These are phyloP conservation scores for Pongo abelii DNA, from an alignment of 2,113 vertebrate genomes.

Conservation along the genomic window DNA sequence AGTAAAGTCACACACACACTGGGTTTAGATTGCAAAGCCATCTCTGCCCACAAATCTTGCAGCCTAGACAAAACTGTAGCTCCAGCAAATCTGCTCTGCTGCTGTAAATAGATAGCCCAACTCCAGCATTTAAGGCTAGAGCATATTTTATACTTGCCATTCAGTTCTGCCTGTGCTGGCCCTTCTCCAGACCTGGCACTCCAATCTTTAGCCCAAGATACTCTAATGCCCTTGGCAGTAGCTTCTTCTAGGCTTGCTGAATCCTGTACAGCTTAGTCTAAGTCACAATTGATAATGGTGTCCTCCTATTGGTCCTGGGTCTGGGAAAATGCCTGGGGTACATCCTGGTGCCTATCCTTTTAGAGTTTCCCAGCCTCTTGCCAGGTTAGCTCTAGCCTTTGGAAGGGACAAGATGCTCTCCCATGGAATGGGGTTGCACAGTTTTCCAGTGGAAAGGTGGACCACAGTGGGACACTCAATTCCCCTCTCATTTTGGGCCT, in stretches of 20 bases:
- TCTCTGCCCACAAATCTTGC: neutral
- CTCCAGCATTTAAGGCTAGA: neutral
- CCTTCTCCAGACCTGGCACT: neutral
- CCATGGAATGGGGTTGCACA: neutral
- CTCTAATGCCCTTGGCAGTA: neutral
- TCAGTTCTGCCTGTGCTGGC: neutral
- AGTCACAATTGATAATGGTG: neutral
- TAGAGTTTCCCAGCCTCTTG: neutral
- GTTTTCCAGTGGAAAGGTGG: neutral
- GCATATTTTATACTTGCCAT: neutral
- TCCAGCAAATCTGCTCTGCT: neutral
- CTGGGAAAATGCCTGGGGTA: neutral
- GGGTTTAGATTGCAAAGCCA: neutral
- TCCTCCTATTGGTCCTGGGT: neutral
- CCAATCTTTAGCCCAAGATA: neutral
- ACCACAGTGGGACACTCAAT: neutral
- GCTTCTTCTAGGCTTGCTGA: neutral
- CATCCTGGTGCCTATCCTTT: neutral
- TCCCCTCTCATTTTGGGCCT: neutral
- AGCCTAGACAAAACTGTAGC: neutral
- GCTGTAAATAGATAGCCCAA: neutral
- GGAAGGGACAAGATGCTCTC: neutral
- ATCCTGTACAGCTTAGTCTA: neutral
- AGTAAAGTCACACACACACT: neutral
- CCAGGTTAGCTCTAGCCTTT: neutral